A percentile compares a stretch with the other conserved stretches of the same genome.
Conservation (phyloP, 1,140 invertebrate genomes). For the Brachionus koreanus region DNA sequence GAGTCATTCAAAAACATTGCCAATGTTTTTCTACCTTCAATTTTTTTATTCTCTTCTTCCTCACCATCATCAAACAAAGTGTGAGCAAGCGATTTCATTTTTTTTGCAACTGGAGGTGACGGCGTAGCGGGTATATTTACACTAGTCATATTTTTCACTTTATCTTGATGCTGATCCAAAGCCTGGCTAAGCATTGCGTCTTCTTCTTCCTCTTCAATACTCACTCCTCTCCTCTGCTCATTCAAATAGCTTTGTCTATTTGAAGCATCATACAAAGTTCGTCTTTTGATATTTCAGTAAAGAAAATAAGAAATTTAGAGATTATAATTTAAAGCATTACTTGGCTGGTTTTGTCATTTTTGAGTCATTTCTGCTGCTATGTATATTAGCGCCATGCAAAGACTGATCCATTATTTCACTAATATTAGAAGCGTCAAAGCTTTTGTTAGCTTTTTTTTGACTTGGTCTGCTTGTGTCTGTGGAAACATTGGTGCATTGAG, state of each 20-base stretch:
- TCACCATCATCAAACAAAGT: constrained; percentile 39
- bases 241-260: constrained; percentile 23
- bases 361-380: neutral
- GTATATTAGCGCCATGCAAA: neutral
- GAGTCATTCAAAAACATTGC: constrained; percentile 36
- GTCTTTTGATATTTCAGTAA: neutral
- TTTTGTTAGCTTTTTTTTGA: constrained; percentile 2
- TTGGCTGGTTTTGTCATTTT: neutral
- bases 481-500: neutral
- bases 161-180: constrained; percentile 11
- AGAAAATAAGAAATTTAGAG: neutral
- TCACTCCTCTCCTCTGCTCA: neutral
- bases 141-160: neutral
- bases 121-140: neutral
- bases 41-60: neutral
- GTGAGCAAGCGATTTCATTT: neutral
- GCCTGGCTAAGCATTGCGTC: constrained; percentile 14
- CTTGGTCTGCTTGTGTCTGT: neutral
- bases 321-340: neutral
- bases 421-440: constrained; percentile 14
- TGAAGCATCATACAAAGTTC: constrained; percentile 27
- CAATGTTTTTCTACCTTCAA: neutral
- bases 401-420: constrained; percentile 18
- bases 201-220: constrained; percentile 12
- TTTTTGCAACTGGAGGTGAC: constrained; percentile 12